phyloP scores from a whole-genome alignment of 2,888 invertebrate genomes.

The Brachycybe producta region DNA sequence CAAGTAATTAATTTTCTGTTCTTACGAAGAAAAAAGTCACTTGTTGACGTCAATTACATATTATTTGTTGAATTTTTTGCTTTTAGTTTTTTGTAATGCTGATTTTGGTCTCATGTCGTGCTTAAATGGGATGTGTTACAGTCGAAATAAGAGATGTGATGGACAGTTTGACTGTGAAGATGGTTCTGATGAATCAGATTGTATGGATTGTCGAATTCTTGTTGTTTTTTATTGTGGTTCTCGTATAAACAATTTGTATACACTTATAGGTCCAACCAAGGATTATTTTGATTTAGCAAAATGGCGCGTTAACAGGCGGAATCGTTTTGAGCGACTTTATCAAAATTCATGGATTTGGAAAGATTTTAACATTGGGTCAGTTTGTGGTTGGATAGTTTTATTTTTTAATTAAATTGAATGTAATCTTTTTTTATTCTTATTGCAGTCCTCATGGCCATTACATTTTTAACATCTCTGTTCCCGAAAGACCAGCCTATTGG shows the following conservation, averaged over 20 bases:
- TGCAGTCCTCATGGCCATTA: conserved; percentile 65
- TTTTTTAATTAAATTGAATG: background rate
- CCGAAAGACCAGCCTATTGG: conserved; percentile 74
- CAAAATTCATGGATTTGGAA: conserved; percentile 93
- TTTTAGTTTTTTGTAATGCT: conserved; percentile 47
- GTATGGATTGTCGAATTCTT: conserved; percentile 34
- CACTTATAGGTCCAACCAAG: conserved; percentile 7
- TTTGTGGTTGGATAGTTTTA: conserved; percentile 15
- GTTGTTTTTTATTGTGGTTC: background rate
- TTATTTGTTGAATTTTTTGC: background rate
- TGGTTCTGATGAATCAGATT: conserved; percentile 70
- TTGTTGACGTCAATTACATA: background rate
- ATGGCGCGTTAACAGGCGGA: conserved; percentile 73
- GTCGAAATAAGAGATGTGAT: conserved; percentile 61
- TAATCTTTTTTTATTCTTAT: conserved; percentile 2
- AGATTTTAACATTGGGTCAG: conserved; percentile 65
- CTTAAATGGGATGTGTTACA: conserved; percentile 60
- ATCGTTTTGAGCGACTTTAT: conserved; percentile 76
- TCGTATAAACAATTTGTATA: background rate
- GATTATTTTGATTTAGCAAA: conserved; percentile 43
- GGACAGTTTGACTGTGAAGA: conserved; percentile 63
- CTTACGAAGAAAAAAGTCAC: conserved; percentile 36
- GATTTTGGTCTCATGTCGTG: conserved; percentile 65
- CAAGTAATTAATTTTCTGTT: conserved; percentile 42
- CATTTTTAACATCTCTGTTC: conserved; percentile 75